Evolutionary conservation across 2,113 vertebrate genomes (phyloP).

Genomic region (Crotalus viridis): DNA sequence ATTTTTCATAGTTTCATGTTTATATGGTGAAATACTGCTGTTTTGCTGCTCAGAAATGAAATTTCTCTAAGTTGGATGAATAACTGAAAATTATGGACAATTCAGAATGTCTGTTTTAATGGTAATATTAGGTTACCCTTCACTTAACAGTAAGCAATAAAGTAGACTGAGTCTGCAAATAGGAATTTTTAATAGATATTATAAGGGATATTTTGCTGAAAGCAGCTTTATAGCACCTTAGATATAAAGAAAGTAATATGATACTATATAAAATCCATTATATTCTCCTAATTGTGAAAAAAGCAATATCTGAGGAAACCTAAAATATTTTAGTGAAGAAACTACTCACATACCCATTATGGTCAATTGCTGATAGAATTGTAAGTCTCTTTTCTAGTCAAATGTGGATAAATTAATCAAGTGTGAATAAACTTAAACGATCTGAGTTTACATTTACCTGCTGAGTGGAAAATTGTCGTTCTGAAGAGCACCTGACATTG

Average conservation of each 20-base stretch:
- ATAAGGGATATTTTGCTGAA: background rate
- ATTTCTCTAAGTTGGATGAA: background rate
- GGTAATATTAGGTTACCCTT: background rate
- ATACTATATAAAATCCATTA: background rate
- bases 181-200: background rate
- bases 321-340: background rate
- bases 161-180: background rate
- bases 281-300: background rate
- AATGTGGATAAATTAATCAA: background rate
- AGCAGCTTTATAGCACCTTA: background rate
- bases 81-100: background rate
- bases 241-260: background rate
- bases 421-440: background rate
- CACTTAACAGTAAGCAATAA: background rate
- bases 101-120: background rate
- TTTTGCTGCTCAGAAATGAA: background rate
- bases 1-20: background rate
- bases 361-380: background rate
- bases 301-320: background rate
- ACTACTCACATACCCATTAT: background rate
- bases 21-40: background rate
- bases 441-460: conserved; percentile 57
- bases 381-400: background rate
- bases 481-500: background rate
- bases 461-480: background rate